Evolutionary conservation across 2,888 invertebrate species (phyloP).

Genomic region (Sipha maydis): DNA sequence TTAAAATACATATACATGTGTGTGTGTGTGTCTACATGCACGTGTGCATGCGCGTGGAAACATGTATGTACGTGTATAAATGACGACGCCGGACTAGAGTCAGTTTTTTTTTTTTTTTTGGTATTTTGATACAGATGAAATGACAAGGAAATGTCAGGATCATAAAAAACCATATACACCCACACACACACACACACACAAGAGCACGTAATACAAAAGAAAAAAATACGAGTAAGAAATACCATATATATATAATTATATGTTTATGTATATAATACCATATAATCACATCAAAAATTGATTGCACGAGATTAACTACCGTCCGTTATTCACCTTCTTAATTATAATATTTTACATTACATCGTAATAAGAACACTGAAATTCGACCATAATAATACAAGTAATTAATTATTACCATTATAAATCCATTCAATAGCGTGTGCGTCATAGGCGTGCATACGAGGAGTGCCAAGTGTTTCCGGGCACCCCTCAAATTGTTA

Average conservation of each 20-base stretch:
- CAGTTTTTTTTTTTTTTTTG: slow-evolving; percentile 3
- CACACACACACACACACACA: background rate
- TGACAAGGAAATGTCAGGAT: slow-evolving; percentile 28
- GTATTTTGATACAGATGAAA: slow-evolving; percentile 1
- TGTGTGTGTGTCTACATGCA: background rate
- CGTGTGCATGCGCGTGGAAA: background rate
- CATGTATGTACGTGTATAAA: background rate
- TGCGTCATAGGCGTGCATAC: too few species aligned
- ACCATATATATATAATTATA: background rate
- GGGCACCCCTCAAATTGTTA: too few species aligned
- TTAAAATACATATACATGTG: background rate
- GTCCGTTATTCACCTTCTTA: background rate
- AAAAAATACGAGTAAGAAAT: background rate
- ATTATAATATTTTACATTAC: background rate
- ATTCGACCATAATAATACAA: too few species aligned
- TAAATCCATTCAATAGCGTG: too few species aligned
- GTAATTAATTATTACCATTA: too few species aligned
- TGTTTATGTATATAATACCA: too few species aligned
- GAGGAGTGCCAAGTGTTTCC: too few species aligned
- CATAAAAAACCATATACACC: background rate
- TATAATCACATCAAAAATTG: background rate
- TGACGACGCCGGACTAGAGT: background rate
- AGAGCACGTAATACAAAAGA: background rate
- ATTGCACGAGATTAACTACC: background rate
- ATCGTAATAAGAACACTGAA: too few species aligned